Conservation (phyloP, 2,113 vertebrate genomes). For the Pterophyllum scalare region DNA sequence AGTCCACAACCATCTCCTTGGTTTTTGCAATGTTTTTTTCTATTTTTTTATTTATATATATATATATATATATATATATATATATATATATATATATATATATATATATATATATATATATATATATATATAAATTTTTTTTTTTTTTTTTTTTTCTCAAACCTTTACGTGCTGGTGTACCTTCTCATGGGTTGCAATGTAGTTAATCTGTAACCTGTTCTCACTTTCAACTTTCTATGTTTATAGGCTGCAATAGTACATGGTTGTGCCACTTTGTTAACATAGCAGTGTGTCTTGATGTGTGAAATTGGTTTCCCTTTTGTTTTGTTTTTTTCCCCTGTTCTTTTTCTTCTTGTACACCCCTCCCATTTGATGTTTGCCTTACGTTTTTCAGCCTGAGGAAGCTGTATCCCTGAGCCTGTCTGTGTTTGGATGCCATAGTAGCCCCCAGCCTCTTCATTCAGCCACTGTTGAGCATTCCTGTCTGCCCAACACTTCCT, state of each 20-base stretch:
- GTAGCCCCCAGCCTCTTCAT: conserved; percentile 21
- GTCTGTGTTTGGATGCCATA: conserved; percentile 32
- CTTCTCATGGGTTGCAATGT: neutral
- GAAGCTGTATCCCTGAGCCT: neutral
- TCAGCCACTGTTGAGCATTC: conserved; percentile 59
- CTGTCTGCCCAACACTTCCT: conserved; percentile 61
- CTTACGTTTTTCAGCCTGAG: neutral
- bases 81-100: too few species aligned
- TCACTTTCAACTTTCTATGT: neutral
- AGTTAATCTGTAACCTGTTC: neutral
- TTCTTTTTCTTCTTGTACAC: conserved; percentile 11
- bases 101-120: too few species aligned
- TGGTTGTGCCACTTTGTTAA: conserved; percentile 6
- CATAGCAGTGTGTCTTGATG: conserved; percentile 8
- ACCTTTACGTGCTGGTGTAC: neutral
- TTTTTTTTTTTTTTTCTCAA: too few species aligned
- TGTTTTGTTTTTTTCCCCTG: neutral
- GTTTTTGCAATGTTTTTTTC: neutral
- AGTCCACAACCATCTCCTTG: neutral
- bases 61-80: too few species aligned
- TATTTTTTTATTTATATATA: too few species aligned
- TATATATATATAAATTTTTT: too few species aligned
- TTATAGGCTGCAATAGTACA: conserved; percentile 1
- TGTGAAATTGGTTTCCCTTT: neutral
- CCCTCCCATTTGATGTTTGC: neutral